Evolutionary conservation across 2,888 invertebrate genomes (phyloP).

Genomic region (Acleris sparsana): DNA sequence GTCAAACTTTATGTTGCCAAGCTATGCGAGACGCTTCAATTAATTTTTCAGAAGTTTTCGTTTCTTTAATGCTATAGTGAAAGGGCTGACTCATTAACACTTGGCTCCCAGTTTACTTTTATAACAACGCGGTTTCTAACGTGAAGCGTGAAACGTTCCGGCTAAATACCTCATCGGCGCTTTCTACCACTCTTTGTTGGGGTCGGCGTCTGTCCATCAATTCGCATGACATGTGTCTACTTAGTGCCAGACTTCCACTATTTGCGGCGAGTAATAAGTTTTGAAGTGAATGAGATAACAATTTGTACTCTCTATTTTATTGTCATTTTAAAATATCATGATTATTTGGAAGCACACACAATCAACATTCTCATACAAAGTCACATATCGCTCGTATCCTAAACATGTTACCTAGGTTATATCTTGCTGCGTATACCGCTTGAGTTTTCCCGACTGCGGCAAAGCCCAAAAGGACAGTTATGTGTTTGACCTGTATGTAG

Average conservation of each 20-base stretch:
- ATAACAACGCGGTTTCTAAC: conserved; percentile 26
- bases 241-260: conserved; percentile 48
- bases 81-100: conserved; percentile 28
- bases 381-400: no score
- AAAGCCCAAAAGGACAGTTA: no score
- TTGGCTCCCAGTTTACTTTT: conserved; percentile 27
- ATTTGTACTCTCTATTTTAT: no score
- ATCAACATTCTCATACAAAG: no score
- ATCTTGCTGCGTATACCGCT: no score
- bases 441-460: no score
- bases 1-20: no score
- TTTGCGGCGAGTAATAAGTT: conserved; percentile 42
- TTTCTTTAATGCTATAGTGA: conserved; percentile 3
- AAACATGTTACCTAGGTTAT: no score
- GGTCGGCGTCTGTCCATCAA: conserved; percentile 53
- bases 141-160: conserved; percentile 11
- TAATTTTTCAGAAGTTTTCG: conserved; percentile 10
- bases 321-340: no score
- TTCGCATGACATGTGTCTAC: conserved; percentile 53
- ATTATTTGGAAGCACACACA: no score
- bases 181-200: conserved; percentile 41
- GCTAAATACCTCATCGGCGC: conserved; percentile 36
- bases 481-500: no score
- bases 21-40: neutral
- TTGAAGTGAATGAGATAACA: conserved; percentile 11